A percentile compares a stretch with the other conserved stretches of the same genome.
phyloP scores from a whole-genome alignment of 2,113 vertebrate species.

The Periophthalmus modestus region DNA sequence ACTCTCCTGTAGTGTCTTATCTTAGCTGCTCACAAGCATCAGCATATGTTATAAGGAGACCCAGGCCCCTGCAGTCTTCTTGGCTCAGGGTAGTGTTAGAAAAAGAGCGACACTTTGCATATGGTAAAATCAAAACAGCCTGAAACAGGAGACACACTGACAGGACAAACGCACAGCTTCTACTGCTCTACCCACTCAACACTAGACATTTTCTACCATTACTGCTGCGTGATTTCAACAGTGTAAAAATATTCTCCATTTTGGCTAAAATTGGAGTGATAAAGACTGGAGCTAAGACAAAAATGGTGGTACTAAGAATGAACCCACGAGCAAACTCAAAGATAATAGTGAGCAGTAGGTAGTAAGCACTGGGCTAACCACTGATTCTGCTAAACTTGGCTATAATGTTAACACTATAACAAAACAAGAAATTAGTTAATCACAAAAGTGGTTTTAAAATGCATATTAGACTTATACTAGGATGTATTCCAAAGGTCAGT shows the following conservation, averaged over 20 bases:
- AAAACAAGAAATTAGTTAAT: no score
- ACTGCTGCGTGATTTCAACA: not conserved
- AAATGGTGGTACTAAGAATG: no score
- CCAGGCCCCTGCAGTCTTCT: constrained; percentile 37
- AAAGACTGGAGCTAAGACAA: no score
- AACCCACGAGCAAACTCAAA: no score
- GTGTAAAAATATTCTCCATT: not conserved
- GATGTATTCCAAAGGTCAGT: not conserved
- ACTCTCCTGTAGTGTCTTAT: constrained; percentile 38
- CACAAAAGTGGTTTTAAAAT: not conserved
- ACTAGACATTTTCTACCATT: constrained; percentile 35
- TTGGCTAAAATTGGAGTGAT: no score
- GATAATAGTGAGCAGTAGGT: no score
- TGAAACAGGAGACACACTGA: constrained; percentile 51
- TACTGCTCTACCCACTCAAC: constrained; percentile 32
- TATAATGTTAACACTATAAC: no score
- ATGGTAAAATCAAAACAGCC: constrained; percentile 58
- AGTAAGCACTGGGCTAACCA: no score
- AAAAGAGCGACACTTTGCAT: constrained; percentile 48
- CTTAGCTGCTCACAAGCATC: constrained; percentile 47
- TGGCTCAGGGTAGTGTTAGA: constrained; percentile 45
- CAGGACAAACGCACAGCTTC: constrained; percentile 31
- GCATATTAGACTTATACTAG: not conserved
- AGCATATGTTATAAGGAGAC: constrained; percentile 41
- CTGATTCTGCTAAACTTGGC: no score